Evolutionary conservation across 2,113 vertebrate genomes (phyloP).

Genomic region (Hydropotes inermis): DNA sequence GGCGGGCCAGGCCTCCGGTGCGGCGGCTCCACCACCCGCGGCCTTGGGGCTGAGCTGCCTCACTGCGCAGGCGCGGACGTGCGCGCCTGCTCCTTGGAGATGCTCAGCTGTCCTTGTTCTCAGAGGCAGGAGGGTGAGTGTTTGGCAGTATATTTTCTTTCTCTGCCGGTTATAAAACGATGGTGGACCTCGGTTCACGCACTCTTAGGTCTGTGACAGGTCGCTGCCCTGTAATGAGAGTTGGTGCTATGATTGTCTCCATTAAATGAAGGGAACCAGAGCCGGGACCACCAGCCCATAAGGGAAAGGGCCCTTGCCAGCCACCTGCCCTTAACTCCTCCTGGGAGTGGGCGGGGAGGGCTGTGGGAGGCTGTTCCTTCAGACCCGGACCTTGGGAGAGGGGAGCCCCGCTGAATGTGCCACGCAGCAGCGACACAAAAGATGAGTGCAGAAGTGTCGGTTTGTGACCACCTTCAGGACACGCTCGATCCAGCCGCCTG

Average conservation of each 20-base stretch:
- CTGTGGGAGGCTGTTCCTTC: background rate
- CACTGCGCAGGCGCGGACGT: background rate
- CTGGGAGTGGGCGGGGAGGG: fast-evolving
- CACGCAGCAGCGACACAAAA: background rate
- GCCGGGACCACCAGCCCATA: background rate
- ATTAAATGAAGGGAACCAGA: background rate
- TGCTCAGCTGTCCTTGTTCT: background rate
- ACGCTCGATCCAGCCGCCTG: background rate
- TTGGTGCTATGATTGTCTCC: background rate
- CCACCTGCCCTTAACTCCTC: background rate
- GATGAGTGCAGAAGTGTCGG: fast-evolving
- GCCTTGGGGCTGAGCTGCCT: background rate
- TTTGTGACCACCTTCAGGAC: background rate
- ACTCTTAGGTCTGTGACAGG: background rate
- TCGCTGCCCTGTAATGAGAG: background rate
- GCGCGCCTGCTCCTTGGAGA: background rate
- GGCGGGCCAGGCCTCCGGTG: background rate
- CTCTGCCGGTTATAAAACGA: fast-evolving
- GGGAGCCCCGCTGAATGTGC: background rate
- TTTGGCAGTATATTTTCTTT: background rate
- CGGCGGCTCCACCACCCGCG: background rate
- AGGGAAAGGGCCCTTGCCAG: background rate
- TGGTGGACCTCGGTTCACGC: no score
- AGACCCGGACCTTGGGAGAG: background rate
- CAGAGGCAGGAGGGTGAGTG: background rate